Conservation (phyloP, 2,113 vertebrate species). For the Mesembrinibis cayennensis region DNA sequence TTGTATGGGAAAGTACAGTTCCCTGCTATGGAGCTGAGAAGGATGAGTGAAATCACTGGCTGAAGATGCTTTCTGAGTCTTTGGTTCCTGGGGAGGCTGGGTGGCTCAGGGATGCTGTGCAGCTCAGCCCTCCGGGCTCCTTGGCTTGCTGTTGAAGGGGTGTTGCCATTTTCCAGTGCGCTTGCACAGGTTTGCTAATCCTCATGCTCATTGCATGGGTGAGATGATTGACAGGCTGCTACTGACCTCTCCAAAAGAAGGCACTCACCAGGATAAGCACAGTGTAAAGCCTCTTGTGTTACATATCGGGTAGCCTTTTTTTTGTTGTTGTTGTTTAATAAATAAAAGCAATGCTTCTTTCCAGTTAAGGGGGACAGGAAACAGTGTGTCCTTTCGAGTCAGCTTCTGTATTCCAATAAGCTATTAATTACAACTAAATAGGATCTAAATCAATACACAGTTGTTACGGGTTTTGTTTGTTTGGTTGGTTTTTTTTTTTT, state of each 20-base stretch:
- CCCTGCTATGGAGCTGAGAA: neutral
- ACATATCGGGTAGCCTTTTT: neutral
- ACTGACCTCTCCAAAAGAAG: neutral
- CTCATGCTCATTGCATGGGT: fast-evolving
- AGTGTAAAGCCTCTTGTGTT: neutral
- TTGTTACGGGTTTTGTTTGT: too few relatives aligned
- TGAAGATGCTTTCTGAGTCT: neutral
- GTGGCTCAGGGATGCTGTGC: too few relatives aligned
- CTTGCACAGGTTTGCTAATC: neutral
- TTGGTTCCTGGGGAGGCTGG: neutral
- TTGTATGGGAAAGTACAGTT: neutral
- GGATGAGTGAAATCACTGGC: neutral
- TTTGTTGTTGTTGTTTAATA: neutral
- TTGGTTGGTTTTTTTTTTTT: neutral
- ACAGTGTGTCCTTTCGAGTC: neutral
- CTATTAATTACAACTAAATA: neutral
- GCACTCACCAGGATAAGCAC: neutral
- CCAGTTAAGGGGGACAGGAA: neutral
- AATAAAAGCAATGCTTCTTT: neutral
- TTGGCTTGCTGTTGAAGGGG: neutral
- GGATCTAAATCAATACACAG: neutral
- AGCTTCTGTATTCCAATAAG: neutral
- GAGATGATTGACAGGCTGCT: neutral
- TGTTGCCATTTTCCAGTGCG: neutral
- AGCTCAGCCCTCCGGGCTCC: neutral